Base-by-base conservation (phyloP, 1,140 invertebrate species). In the Ditylenchus dipsaci region DNA sequence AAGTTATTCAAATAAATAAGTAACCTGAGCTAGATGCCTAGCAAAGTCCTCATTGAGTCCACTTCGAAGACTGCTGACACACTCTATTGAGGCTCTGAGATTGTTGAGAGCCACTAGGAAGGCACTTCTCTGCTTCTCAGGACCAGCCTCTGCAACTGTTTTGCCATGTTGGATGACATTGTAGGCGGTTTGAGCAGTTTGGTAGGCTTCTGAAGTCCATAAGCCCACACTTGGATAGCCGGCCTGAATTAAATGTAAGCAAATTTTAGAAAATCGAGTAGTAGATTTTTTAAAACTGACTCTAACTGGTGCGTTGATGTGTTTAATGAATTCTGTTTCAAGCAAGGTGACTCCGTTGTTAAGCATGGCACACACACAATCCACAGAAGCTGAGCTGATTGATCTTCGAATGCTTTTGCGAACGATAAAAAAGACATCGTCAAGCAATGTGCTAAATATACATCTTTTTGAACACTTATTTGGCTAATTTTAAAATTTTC, bases 361-460 rank as follows among this genome's bases (percentile, higher is more conserved):
- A 1, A 98, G 88, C 76, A 96, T 91, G 33, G 93, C 93, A 86
- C 95, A 97, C 56, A 93, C 89, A 45, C 93, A 94, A 84, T 98
- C 94, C 56, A 96, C 88, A 81, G 90, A 96, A 75, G 90, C 90
- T 78, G 90, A 94, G 8, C 90, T 90, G 61, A 94, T 87, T 19
- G 91, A 89, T 67, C 95, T 88, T 77, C 90, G 89, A 42, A 97
- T 90, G 80, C 91, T 93, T 86, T 98, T 97, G 76, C 93, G 91
- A 0, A 97, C 88, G 72, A 99, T 94, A 82, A 94, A 99, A 84
- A 97, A 97, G 1, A 95, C 89, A 86, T 98, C 94, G 84, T 99
- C 95, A 0, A 98, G 90, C 86, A 98, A 90, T 76, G 91, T 94
- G 0, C 93, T 71, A 15, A 0, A 67, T 29, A 42, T n/a, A n/a